Conservation (phyloP, 2,888 invertebrate species). For the Ochropacha duplaris region DNA sequence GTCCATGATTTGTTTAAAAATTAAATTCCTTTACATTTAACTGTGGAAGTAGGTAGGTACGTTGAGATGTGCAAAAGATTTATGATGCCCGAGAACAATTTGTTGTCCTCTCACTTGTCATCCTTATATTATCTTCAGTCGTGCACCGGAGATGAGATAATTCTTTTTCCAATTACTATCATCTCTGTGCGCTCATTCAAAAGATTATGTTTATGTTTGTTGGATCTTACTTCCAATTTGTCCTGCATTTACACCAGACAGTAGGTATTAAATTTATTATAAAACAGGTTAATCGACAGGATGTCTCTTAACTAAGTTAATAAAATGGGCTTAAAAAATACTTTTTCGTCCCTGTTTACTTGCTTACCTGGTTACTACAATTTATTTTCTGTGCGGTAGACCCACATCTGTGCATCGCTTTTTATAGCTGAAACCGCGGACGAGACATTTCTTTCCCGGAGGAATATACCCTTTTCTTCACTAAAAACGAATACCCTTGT, state of each 20-base stretch:
- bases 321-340: not conserved
- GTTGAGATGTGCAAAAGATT: not conserved
- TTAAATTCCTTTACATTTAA: slow-evolving; percentile 9
- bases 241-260: too few species aligned
- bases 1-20: slow-evolving; percentile 19
- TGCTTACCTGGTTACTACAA: slow-evolving; percentile 20
- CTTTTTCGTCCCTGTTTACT: slow-evolving; percentile 5
- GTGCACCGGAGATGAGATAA: not conserved
- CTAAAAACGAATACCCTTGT: slow-evolving; percentile 43
- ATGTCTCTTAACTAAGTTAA: not conserved
- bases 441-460: slow-evolving; percentile 29
- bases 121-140: not conserved
- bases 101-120: not conserved
- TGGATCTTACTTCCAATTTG: not conserved
- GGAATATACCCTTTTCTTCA: slow-evolving; percentile 49
- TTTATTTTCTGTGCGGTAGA: slow-evolving; percentile 20
- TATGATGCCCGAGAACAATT: not conserved
- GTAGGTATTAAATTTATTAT: not conserved
- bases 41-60: not conserved
- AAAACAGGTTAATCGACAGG: not conserved
- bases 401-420: slow-evolving; percentile 36
- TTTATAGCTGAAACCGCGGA: slow-evolving; percentile 33
- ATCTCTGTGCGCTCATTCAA: not conserved
- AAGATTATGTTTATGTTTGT: not conserved
- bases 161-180: not conserved